Base-by-base conservation (phyloP, 2,797 vertebrate species). In the Todus mexicanus region DNA sequence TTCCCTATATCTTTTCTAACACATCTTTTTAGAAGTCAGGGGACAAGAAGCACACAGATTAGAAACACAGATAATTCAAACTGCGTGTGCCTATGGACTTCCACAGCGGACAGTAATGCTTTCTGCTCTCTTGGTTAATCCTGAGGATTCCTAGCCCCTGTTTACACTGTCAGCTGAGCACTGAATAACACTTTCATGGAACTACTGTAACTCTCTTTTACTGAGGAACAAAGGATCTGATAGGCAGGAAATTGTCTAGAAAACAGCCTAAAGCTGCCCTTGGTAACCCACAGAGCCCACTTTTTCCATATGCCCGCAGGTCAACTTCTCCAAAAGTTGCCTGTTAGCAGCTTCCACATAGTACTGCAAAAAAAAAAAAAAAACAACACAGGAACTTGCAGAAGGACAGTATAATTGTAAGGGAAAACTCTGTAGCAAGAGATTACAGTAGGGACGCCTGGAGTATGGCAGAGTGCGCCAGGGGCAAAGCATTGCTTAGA, bases 141-240 rank as follows among this genome's bases (percentile, higher is more conserved):
- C 68, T 38, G 64, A 57, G 45, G 71, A 35, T 71, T 72, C 43
- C 37, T 17, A 23, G 20, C 31, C 33, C 40, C 68, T 79, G 7
- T 70, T 87, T n/a, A 59, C 0, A 0, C n/a, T 69, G 25, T 51
- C 59, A 84, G 0, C 13, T 59, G 63, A 72, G 23, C 35, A 54
- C 3, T 65, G 60, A 79, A 37, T 33, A 71, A 54, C 12, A 10
- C 65, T 85, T 80, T 76, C 21, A 6, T 14, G 42, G n/a, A 38
- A 15, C 27, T 70, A 19, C 40, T 37, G 22, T 56, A 51, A 45
- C 42, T 64, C 26, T 47, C 10, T 45, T 84, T 68, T 69, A 60
- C 37, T 42, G 57, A 80, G 31, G 27, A 90, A 17, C 8, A 35
- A 48, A 66, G 21, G 26, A 60, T 68, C 71, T 66, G 23, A 19